Base-by-base conservation (phyloP, 2,797 vertebrate genomes). In the Poliocrania exsul region DNA sequence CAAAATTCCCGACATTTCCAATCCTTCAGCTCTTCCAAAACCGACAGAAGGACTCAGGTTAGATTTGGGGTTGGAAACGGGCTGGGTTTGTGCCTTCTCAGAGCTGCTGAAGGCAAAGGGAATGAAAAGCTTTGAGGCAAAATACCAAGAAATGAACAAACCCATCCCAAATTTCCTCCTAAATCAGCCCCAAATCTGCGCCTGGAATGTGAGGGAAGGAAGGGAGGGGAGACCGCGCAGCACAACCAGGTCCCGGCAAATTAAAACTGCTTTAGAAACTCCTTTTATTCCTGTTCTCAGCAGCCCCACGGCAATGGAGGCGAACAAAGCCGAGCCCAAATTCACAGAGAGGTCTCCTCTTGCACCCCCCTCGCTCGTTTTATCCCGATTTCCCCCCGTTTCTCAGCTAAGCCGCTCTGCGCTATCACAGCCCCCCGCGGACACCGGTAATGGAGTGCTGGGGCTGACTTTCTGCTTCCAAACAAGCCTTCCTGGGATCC, bases 401-500 rank as follows among this genome's bases (percentile, higher is more conserved):
- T 84, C 92, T 84, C 42, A 6, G 78, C 94, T 95, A 92, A 96
- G 90, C 94, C 56, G 89, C 10, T 86, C 93, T 88, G 94, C 50
- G 49, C 92, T 91, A 93, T 93, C 84, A 11, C 86, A 75, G 77
- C 81, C 88, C 95, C 96, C 91, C 16, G 73, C 74, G 88, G 97
- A 81, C 93, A 81, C 79, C 66, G 15, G 96, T 97, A 98, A 97
- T 97, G 96, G 97, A 97, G 95, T 97, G 91, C 88, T 93, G 96
- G 94, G 92, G 95, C 96, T 89, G 97, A 95, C 96, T 97, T 84
- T 89, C 95, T 95, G 97, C 95, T 97, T 97, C 96, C 81, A 97
- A 96, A 97, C 92, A 92, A 97, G 97, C 97, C 97, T 98, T 97
- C 96, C 96, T 33, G 95, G 96, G 96, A 95, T 97, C 83, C 95